phyloP scores from a whole-genome alignment of 2,888 invertebrate species.

The Arge pagana region DNA sequence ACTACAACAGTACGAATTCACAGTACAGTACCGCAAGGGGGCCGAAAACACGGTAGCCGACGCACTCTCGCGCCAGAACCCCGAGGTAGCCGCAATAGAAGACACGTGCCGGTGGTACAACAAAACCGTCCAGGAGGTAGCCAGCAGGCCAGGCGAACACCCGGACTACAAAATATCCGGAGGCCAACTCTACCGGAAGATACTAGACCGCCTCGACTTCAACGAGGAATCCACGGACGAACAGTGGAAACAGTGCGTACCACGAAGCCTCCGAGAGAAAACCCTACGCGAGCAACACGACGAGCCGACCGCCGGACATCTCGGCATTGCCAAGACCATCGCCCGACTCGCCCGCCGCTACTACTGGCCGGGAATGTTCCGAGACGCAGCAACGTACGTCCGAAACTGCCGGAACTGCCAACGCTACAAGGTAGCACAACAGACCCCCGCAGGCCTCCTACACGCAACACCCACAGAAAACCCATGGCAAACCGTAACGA shows the following conservation, averaged over 20 bases:
- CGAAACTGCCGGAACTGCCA: conserved; percentile 33
- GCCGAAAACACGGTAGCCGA: conserved; percentile 24
- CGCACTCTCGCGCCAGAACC: conserved; percentile 23
- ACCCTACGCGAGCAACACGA: conserved; percentile 32
- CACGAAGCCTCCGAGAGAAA: neutral
- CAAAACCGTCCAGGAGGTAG: neutral
- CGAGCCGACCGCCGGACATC: conserved; percentile 32
- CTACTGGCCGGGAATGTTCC: conserved; percentile 34
- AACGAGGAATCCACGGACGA: conserved; percentile 20
- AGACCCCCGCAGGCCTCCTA: conserved; percentile 26
- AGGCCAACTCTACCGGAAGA: conserved; percentile 11
- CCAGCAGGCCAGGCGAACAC: neutral
- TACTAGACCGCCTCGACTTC: conserved; percentile 10
- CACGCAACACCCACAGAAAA: conserved; percentile 9
- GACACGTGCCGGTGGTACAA: conserved; percentile 24
- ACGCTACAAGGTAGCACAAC: conserved; percentile 24
- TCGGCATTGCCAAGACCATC: conserved; percentile 32
- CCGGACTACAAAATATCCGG: conserved; percentile 18
- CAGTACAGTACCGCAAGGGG: conserved; percentile 20
- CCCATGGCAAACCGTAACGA: conserved; percentile 29
- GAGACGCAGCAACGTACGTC: conserved; percentile 28
- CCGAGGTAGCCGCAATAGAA: neutral
- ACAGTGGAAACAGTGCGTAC: conserved; percentile 30
- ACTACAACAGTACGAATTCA: conserved; percentile 27
- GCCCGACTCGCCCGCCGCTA: conserved; percentile 14